Conservation (phyloP, 2,888 invertebrate genomes). For the Catocala sponsa region DNA sequence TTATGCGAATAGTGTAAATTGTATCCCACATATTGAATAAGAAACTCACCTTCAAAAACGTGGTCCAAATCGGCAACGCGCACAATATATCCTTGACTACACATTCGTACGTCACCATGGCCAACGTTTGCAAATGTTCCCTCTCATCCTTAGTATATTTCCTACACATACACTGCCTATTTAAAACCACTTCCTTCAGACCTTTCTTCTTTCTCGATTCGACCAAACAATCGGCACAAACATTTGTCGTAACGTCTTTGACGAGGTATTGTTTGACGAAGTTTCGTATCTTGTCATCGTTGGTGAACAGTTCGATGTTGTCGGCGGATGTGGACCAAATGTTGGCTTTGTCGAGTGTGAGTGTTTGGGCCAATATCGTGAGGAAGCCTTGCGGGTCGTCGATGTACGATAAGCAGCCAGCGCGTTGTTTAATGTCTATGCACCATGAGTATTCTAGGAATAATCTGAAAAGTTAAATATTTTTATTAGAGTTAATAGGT, state of each 20-base stretch:
- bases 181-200: constrained; percentile 54
- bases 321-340: constrained; percentile 91
- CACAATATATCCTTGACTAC: constrained; percentile 93
- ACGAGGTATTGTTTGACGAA: constrained; percentile 91
- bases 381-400: constrained; percentile 95
- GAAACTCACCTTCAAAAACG: constrained; percentile 89
- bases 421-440: constrained; percentile 95
- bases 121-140: constrained; percentile 88
- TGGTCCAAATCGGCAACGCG: constrained; percentile 91
- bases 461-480: constrained; percentile 76
- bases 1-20: too few species aligned
- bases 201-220: constrained; percentile 57
- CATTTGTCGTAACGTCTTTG: constrained; percentile 48
- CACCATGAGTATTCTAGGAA: constrained; percentile 91
- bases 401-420: constrained; percentile 95
- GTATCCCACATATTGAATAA: neutral
- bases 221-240: constrained; percentile 65
- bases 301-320: constrained; percentile 92
- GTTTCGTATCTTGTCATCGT: constrained; percentile 90
- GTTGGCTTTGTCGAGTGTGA: constrained; percentile 92
- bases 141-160: constrained; percentile 77
- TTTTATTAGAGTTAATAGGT: neutral
- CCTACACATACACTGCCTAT: constrained; percentile 67
- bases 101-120: constrained; percentile 93
- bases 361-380: constrained; percentile 92